Evolutionary conservation across 2,797 vertebrate genomes (phyloP).

Genomic region (Molothrus aeneus): DNA sequence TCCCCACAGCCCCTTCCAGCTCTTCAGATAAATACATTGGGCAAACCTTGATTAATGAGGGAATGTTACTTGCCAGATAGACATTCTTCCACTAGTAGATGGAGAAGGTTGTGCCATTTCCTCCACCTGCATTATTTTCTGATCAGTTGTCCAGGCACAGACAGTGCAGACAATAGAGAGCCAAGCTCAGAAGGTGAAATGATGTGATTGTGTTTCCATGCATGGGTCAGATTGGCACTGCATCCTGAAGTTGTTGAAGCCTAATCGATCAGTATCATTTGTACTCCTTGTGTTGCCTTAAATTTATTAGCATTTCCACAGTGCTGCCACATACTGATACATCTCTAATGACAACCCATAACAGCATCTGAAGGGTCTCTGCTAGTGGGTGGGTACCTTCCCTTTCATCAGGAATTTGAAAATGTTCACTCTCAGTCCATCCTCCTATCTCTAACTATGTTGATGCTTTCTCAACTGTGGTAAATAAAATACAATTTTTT

Average conservation of each 20-base stretch:
- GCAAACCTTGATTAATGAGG: not conserved
- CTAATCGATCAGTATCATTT: not conserved
- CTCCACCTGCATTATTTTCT: not conserved
- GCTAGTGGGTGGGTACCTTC: not conserved
- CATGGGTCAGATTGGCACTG: not conserved
- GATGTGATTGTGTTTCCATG: not conserved
- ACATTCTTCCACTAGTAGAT: not conserved
- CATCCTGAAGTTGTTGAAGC: not conserved
- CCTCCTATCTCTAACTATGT: not conserved
- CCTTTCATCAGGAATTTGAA: not conserved
- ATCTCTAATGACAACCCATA: not conserved
- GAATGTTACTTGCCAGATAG: not conserved
- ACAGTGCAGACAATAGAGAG: not conserved
- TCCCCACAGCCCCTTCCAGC: not conserved
- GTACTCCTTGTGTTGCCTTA: not conserved
- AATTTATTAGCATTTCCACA: not conserved
- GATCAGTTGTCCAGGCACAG: not conserved
- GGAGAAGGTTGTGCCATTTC: not conserved
- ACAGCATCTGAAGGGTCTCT: not conserved
- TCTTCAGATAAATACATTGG: not conserved
- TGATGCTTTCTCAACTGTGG: not conserved
- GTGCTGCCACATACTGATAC: not conserved
- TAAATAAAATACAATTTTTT: not conserved
- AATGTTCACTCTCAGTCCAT: not conserved
- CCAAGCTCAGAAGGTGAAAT: not conserved